phyloP scores from a whole-genome alignment of 64 coral and sea anemone genomes.

The Dendronephthya gigantea region DNA sequence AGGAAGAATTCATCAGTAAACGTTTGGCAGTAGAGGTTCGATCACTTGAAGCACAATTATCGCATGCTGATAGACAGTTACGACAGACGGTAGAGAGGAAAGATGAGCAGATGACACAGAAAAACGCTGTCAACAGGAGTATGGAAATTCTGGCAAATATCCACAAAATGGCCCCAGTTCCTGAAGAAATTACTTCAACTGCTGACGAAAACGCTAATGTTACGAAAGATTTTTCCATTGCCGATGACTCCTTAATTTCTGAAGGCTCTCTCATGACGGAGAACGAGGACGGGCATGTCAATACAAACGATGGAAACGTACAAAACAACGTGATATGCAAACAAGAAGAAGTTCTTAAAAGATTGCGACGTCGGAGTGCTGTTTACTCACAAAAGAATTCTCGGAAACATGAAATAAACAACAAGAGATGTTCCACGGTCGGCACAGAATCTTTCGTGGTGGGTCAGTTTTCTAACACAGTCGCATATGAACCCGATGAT shows the following conservation, averaged over 20 bases:
- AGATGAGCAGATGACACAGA: background rate
- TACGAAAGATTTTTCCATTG: background rate
- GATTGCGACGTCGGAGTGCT: background rate
- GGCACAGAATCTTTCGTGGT: background rate
- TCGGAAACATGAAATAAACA: background rate
- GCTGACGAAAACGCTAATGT: background rate
- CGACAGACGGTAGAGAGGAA: background rate
- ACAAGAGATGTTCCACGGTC: background rate
- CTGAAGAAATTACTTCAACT: background rate
- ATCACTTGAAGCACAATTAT: background rate
- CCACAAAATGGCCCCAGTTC: background rate
- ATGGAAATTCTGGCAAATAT: background rate
- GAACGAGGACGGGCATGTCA: background rate
- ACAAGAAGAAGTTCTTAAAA: background rate
- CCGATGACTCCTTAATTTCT: background rate
- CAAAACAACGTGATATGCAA: background rate
- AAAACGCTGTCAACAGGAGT: background rate
- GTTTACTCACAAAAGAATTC: background rate
- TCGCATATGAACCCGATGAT: background rate
- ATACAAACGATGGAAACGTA: background rate
- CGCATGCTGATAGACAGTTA: background rate
- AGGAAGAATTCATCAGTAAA: conserved; percentile 1
- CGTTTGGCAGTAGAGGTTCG: background rate
- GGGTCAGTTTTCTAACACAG: background rate
- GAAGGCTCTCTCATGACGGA: background rate